These are phyloP conservation scores for Rhamphomyia laevipes DNA, from an alignment of 2,888 invertebrate genomes.

Conservation along the genomic window DNA sequence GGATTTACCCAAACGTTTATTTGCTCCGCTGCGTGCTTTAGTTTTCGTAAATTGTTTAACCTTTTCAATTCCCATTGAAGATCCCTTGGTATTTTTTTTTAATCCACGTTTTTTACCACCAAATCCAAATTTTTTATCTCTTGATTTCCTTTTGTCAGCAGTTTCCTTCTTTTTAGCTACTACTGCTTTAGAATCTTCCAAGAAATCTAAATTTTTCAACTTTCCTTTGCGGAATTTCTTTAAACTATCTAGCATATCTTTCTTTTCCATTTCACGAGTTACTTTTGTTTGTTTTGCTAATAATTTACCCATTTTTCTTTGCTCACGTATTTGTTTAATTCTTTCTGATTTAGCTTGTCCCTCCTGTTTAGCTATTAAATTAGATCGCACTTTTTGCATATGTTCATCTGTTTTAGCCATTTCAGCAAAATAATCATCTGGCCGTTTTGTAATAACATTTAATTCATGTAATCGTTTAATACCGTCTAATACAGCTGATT, in stretches of 20 bases:
- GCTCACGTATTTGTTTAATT: constrained; percentile 75
- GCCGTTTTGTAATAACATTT: constrained; percentile 67
- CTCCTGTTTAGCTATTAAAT: constrained; percentile 71
- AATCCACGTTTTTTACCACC: constrained; percentile 89
- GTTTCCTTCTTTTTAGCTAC: constrained; percentile 29
- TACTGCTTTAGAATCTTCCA: constrained; percentile 50
- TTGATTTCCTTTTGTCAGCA: constrained; percentile 48
- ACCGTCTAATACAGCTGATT: constrained; percentile 72
- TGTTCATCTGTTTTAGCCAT: constrained; percentile 97
- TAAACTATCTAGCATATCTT: constrained; percentile 80
- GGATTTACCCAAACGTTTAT: constrained; percentile 46
- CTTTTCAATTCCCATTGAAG: constrained; percentile 37
- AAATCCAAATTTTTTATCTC: constrained; percentile 83
- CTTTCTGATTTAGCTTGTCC: constrained; percentile 81
- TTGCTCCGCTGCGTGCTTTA: constrained; percentile 29
- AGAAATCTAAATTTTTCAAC: constrained; percentile 65
- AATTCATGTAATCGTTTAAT: constrained; percentile 64
- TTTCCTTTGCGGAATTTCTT: constrained; percentile 86
- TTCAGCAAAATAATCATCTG: constrained; percentile 96
- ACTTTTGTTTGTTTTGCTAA: constrained; percentile 73
- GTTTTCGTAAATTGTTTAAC: constrained; percentile 23
- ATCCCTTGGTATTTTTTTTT: constrained; percentile 77
- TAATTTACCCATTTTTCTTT: constrained; percentile 87
- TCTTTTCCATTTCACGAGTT: constrained; percentile 81
- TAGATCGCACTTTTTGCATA: constrained; percentile 88